These are phyloP conservation scores for Acanthurus lineatus DNA, from an alignment of 2,797 vertebrate species.

Conservation along the genomic window DNA sequence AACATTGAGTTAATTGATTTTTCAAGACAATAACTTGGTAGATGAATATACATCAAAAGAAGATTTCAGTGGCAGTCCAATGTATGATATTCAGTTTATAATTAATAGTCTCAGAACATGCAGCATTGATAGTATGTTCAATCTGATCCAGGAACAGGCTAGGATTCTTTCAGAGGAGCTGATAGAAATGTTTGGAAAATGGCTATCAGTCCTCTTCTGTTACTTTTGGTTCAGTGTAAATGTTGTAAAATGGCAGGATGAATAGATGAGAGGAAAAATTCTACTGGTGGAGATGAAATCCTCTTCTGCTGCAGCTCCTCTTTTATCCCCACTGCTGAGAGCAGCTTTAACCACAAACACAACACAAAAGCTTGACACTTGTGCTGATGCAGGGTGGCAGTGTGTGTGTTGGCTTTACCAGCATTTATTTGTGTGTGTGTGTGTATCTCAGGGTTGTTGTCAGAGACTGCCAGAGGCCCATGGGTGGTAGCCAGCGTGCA, in stretches of 20 bases:
- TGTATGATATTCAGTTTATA: too few relatives aligned
- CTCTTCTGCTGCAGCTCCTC: constrained; percentile 25
- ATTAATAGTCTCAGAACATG: too few relatives aligned
- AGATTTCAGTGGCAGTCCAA: too few relatives aligned
- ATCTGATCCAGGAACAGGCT: too few relatives aligned
- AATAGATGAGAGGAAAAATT: constrained; percentile 11
- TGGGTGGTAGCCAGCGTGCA: constrained; percentile 45
- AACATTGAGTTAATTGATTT: too few relatives aligned
- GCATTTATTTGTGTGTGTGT: constrained; percentile 4
- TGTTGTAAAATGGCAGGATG: constrained; percentile 1
- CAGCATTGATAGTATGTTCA: too few relatives aligned
- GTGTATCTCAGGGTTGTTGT: constrained; percentile 35
- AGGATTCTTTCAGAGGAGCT: too few relatives aligned
- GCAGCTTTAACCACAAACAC: constrained; percentile 51
- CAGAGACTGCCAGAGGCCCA: constrained; percentile 50
- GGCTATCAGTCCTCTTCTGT: too few relatives aligned
- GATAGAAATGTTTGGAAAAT: too few relatives aligned
- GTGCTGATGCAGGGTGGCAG: constrained; percentile 49
- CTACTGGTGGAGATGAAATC: constrained; percentile 35
- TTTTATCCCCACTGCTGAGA: constrained; percentile 18
- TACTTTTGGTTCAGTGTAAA: background rate
- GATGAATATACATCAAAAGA: too few relatives aligned
- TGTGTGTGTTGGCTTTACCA: constrained; percentile 22
- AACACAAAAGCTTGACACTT: constrained; percentile 51
- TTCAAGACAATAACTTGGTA: too few relatives aligned